Conservation (phyloP, 2,888 invertebrate species). For the Drosophila affinis region DNA sequence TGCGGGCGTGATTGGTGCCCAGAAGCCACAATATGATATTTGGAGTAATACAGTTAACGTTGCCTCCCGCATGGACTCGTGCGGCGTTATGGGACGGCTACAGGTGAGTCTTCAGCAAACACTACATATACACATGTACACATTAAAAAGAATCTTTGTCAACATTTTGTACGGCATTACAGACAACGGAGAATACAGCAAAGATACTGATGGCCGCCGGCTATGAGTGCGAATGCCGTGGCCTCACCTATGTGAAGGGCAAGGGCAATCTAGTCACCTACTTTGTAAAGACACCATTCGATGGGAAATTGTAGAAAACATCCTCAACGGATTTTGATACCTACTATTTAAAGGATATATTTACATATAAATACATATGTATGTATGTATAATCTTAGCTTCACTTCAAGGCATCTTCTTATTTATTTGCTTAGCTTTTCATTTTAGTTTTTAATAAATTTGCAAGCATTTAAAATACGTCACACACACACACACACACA, state of each 20-base stretch:
- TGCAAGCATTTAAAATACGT: constrained; percentile 68
- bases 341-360: constrained; percentile 35
- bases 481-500: constrained; percentile 21
- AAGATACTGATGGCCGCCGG: constrained; percentile 93
- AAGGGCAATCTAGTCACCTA: constrained; percentile 96
- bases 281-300: constrained; percentile 94
- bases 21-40: constrained; percentile 99
- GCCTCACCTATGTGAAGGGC: constrained; percentile 97
- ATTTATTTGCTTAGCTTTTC: constrained; percentile 65
- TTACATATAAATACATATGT: constrained; percentile 27
- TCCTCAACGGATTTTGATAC: constrained; percentile 50
- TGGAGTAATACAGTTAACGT: constrained; percentile 99
- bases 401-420: constrained; percentile 63
- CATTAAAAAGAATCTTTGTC: neutral
- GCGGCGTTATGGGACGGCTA: constrained; percentile 93
- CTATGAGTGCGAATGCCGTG: constrained; percentile 94
- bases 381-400: constrained; percentile 35
- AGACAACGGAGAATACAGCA: constrained; percentile 93
- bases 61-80: constrained; percentile 98
- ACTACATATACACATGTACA: too few relatives aligned
- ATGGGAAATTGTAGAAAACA: constrained; percentile 85
- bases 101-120: constrained; percentile 85
- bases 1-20: constrained; percentile 98
- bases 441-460: constrained; percentile 47
- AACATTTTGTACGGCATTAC: constrained; percentile 34